Conservation (phyloP, 2,797 vertebrate genomes). For the Rhyacichthys aspro region DNA sequence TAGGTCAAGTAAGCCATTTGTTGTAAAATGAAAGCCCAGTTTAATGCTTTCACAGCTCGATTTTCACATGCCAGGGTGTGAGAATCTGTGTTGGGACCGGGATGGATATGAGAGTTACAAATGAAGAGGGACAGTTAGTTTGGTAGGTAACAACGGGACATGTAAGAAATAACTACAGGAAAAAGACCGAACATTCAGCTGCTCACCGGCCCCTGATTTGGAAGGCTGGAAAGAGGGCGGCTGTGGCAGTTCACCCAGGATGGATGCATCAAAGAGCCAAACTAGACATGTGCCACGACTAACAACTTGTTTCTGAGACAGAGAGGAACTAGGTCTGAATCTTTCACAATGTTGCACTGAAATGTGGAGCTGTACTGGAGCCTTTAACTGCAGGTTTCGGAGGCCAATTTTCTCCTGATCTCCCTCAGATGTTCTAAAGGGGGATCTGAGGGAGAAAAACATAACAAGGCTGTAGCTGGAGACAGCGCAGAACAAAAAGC, state of each 20-base stretch:
- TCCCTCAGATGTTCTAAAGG: slow-evolving; percentile 76
- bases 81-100: slow-evolving; percentile 23
- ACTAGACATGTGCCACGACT: slow-evolving; percentile 52
- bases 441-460: slow-evolving; percentile 75
- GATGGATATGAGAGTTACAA: slow-evolving; percentile 28
- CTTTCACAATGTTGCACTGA: slow-evolving; percentile 65
- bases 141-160: slow-evolving; percentile 18
- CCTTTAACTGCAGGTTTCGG: slow-evolving; percentile 74
- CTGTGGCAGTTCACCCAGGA: slow-evolving; percentile 43
- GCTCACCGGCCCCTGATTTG: slow-evolving; percentile 50
- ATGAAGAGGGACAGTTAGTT: slow-evolving; percentile 34
- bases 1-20: neutral
- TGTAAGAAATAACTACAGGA: slow-evolving; percentile 16
- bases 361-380: slow-evolving; percentile 64
- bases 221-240: slow-evolving; percentile 34
- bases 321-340: slow-evolving; percentile 61
- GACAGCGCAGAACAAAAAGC: slow-evolving; percentile 70
- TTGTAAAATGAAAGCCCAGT: neutral
- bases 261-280: slow-evolving; percentile 57
- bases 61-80: slow-evolving; percentile 41
- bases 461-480: slow-evolving; percentile 70
- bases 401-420: slow-evolving; percentile 78
- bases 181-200: slow-evolving; percentile 21
- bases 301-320: slow-evolving; percentile 70
- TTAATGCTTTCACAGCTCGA: slow-evolving; percentile 5